Evolutionary conservation across 2,113 vertebrate species (phyloP).

Genomic region (Struthio camelus): DNA sequence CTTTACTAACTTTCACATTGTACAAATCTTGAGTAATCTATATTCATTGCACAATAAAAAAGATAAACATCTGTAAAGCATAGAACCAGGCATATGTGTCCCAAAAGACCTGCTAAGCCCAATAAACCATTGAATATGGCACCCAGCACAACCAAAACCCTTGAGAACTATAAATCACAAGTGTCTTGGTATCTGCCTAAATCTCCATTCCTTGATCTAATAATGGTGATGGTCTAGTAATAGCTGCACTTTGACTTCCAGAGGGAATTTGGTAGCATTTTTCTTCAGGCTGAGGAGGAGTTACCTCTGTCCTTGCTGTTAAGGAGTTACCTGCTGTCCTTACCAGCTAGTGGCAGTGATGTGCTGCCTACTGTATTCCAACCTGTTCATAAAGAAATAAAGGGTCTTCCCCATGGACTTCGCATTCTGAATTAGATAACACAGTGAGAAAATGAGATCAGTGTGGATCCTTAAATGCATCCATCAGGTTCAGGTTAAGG

Average conservation of each 20-base stretch:
- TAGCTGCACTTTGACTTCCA: not conserved
- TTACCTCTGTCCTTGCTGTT: not conserved
- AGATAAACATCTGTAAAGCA: not conserved
- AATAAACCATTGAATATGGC: not conserved
- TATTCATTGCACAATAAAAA: not conserved
- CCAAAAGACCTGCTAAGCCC: not conserved
- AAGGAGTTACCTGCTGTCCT: too few relatives aligned
- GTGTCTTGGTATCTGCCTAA: not conserved
- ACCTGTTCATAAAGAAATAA: not conserved
- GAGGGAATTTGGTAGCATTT: not conserved
- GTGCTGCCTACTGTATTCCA: not conserved
- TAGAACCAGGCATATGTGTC: not conserved
- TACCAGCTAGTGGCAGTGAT: too few relatives aligned
- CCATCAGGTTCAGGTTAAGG: not conserved
- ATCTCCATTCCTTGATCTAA: not conserved
- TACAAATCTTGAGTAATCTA: not conserved
- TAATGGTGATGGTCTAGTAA: accelerated
- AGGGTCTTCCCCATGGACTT: not conserved
- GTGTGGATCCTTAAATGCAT: not conserved
- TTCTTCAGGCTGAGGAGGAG: not conserved
- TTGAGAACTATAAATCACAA: not conserved
- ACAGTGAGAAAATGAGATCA: not conserved
- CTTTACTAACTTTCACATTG: not conserved
- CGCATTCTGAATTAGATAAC: not conserved
- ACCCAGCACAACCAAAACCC: not conserved